Evolutionary conservation across 2,888 invertebrate species (phyloP).

Genomic region (Nesidiocoris tenuis): DNA sequence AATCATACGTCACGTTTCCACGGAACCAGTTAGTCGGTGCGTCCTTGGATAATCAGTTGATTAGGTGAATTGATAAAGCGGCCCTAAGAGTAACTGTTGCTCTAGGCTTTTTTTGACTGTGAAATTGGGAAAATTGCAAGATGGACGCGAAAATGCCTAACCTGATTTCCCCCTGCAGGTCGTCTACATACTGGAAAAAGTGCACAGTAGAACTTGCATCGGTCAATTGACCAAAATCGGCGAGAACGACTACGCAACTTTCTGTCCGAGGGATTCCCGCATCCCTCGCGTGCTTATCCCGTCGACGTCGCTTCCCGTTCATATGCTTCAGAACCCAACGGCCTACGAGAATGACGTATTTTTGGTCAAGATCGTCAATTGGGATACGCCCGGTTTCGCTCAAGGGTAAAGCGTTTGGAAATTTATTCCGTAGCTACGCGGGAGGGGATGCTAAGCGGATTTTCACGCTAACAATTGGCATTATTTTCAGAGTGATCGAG

Average conservation of each 20-base stretch:
- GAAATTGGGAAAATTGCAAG: too few species aligned
- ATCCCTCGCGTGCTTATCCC: constrained; percentile 76
- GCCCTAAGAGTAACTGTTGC: too few species aligned
- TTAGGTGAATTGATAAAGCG: too few species aligned
- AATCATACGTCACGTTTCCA: too few species aligned
- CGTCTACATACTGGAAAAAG: constrained; percentile 71
- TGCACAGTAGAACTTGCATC: constrained; percentile 71
- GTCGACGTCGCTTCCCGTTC: constrained; percentile 53
- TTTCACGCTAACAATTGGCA: too few species aligned
- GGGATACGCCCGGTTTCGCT: constrained; percentile 64
- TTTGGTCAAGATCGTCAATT: constrained; percentile 71
- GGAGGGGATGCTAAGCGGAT: too few species aligned
- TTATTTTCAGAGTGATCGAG: constrained; percentile 58
- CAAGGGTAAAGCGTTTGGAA: constrained; percentile 56
- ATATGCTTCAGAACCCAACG: constrained; percentile 2
- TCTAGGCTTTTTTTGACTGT: too few species aligned
- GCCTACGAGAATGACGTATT: constrained; percentile 61
- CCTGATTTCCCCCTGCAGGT: constrained; percentile 56
- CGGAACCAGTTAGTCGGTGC: too few species aligned
- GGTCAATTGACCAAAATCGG: constrained; percentile 62
- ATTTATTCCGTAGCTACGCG: too few species aligned
- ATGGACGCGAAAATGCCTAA: too few species aligned
- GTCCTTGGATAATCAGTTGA: too few species aligned
- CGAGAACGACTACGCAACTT: constrained; percentile 53
- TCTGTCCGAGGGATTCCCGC: constrained; percentile 70